Evolutionary conservation across 2,113 vertebrate species (phyloP), one percentile per base, ranked within the genome.

Genomic region (Paralichthys olivaceus): DNA sequence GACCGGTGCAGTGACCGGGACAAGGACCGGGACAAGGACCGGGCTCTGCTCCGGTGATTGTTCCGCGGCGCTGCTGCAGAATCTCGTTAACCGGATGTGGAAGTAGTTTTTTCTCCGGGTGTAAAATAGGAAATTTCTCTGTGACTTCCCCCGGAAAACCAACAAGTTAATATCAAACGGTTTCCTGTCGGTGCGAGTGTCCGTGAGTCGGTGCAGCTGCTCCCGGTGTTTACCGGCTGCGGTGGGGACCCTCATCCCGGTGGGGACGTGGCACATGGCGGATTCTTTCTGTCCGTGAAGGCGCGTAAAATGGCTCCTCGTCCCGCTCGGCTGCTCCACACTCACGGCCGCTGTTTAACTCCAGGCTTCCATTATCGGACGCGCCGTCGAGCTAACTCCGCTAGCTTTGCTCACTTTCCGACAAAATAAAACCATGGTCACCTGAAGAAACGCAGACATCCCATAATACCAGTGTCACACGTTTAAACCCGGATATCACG

Each of bases 71-170:
- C 84, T 69, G 17, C 32, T 66, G 85, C 87, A 12, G 68, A 75
- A 29, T 67, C 86, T 55, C 69, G 63, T 69, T 89, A 83, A 94
- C 93, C 93, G 93, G 93, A 94, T 94, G 93, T 94, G 93, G 93
- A 94, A 94, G 93, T 94, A 89, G 92, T 94, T 94, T 94, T 93
- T 93, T 93, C 88, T 84, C 79, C 56, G 87, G 25, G 88, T 91
- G 90, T 93, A 93, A 93, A 94, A 93, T 92, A 91, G 90, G 92
- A 90, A 86, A 90, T 92, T 94, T 94, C 89, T 91, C 34, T 67
- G 43, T 83, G 92, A 94, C 93, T 93, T 94, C 92, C 93, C 79
- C 93, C 93, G 93, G 93, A 94, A 94, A 93, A 93, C 89, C 89
- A 84, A 88, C 92, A 90, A 91, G 86, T 93, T 93, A 89, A 93